Evolutionary conservation across 2,888 invertebrate species (phyloP).

Genomic region (Ochlodes sylvanus): DNA sequence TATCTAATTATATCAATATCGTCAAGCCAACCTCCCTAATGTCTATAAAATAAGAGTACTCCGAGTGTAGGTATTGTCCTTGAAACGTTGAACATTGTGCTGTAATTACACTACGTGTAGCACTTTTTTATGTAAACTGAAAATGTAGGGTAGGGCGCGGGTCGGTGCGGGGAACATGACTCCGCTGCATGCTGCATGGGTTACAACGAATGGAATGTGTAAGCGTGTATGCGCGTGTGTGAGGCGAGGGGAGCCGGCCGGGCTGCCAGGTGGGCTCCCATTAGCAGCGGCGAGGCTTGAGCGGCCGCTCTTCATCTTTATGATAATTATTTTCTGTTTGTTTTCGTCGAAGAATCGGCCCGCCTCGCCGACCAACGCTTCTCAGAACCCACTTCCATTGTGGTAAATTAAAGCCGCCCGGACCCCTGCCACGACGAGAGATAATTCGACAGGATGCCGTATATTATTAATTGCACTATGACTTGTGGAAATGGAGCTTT

Average conservation of each 20-base stretch:
- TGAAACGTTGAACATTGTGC: not conserved
- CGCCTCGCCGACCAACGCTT: conserved; percentile 80
- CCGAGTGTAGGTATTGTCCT: not conserved
- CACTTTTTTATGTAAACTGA: conserved; percentile 16
- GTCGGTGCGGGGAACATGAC: conserved; percentile 40
- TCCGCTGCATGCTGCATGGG: conserved; percentile 47
- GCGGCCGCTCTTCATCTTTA: conserved; percentile 85
- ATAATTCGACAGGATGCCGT: conserved; percentile 85
- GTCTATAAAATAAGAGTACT: not conserved
- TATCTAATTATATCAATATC: too few relatives aligned
- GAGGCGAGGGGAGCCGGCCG: conserved; percentile 48
- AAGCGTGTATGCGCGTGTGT: conserved; percentile 44
- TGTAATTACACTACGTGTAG: not conserved
- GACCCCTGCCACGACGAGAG: conserved; percentile 84
- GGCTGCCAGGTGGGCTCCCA: conserved; percentile 82
- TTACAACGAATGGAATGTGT: conserved; percentile 52
- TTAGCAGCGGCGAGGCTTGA: conserved; percentile 79
- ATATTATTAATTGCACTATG: conserved; percentile 86
- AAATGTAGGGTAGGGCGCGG: conserved; percentile 21
- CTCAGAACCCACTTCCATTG: conserved; percentile 84
- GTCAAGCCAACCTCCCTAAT: too few relatives aligned
- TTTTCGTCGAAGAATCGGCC: conserved; percentile 83
- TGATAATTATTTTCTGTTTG: conserved; percentile 86
- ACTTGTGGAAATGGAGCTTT: conserved; percentile 83
- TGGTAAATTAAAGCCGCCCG: conserved; percentile 84